Conservation (phyloP, 2,888 invertebrate species). For the Cheilosia vulpina region DNA sequence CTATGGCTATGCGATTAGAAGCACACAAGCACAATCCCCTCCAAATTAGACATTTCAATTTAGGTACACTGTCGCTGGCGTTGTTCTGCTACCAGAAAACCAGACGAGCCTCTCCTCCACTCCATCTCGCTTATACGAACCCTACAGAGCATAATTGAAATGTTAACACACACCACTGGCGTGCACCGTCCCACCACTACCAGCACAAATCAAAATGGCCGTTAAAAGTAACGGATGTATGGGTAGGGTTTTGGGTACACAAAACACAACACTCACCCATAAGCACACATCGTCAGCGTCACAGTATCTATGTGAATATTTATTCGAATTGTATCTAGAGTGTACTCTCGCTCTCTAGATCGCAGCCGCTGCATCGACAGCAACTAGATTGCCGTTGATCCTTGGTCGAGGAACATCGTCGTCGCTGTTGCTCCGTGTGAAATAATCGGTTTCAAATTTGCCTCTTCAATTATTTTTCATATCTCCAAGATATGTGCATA, state of each 20-base stretch:
- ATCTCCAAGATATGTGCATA: constrained; percentile 77
- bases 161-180: constrained; percentile 57
- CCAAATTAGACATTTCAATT: constrained; percentile 52
- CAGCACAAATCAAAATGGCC: constrained; percentile 82
- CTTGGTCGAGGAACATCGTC: constrained; percentile 69
- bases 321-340: constrained; percentile 57
- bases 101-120: constrained; percentile 55
- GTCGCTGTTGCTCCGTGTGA: constrained; percentile 50
- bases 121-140: constrained; percentile 5
- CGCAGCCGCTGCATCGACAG: constrained; percentile 66
- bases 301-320: constrained; percentile 42
- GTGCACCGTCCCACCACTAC: constrained; percentile 25
- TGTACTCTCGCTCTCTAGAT: constrained; percentile 72
- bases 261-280: constrained; percentile 19
- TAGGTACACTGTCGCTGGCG: background rate
- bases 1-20: background rate
- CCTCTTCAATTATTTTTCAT: constrained; percentile 27
- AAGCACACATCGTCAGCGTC: constrained; percentile 1
- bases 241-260: background rate
- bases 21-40: constrained; percentile 29
- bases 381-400: constrained; percentile 77
- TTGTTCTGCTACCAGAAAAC: constrained; percentile 33
- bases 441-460: constrained; percentile 34
- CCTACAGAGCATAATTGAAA: constrained; percentile 66
- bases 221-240: constrained; percentile 66